Evolutionary conservation across 2,113 vertebrate genomes (phyloP).

Genomic region (Callorhinus ursinus): DNA sequence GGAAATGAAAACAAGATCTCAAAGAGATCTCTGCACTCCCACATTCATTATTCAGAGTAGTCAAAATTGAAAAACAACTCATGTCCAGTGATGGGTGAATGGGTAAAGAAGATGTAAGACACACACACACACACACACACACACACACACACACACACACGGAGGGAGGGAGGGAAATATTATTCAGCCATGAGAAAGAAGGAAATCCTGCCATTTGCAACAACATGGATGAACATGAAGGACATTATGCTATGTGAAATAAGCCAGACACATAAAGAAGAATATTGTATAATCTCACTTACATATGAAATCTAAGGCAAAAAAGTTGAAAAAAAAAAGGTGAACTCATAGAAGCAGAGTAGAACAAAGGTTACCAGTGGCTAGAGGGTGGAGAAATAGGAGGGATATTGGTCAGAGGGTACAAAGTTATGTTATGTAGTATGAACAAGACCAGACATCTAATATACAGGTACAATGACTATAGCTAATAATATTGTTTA

Average conservation of each 20-base stretch:
- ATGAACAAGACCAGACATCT: not conserved
- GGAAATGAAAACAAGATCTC: not conserved
- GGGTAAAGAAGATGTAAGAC: not conserved
- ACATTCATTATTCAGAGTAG: not conserved
- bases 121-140: not conserved
- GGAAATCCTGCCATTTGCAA: not conserved
- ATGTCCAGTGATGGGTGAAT: not conserved
- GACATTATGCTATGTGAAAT: not conserved
- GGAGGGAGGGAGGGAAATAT: not conserved
- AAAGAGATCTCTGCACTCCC: not conserved
- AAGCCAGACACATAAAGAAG: not conserved
- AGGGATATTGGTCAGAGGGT: not conserved
- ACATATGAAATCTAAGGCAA: not conserved
- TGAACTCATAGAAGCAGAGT: not conserved
- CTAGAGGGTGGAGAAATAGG: not conserved
- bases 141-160: not conserved
- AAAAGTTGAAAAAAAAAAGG: not conserved
- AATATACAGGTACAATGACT: not conserved
- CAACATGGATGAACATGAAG: not conserved
- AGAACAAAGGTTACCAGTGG: too few relatives aligned
- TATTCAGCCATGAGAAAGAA: not conserved
- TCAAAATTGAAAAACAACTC: not conserved
- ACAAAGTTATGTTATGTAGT: not conserved
- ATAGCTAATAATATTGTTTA: not conserved
- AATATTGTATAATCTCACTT: not conserved